phyloP scores from a whole-genome alignment of 2,113 vertebrate species.

The Pterophyllum scalare region DNA sequence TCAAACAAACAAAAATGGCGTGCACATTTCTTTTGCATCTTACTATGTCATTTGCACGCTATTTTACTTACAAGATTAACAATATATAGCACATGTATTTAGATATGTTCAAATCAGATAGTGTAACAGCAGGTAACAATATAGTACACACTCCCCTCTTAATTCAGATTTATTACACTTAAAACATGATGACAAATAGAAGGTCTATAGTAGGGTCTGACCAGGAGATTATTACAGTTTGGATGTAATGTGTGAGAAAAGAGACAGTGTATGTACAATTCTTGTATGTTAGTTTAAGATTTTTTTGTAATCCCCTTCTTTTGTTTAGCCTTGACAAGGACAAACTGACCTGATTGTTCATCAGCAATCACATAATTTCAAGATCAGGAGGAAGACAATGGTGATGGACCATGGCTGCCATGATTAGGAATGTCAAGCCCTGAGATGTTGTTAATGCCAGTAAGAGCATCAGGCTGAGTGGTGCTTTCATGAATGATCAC shows the following conservation, averaged over 20 bases:
- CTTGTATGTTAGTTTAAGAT: background rate
- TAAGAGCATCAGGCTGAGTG: slow-evolving; percentile 30
- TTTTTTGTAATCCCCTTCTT: background rate
- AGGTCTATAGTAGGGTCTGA: slow-evolving; percentile 56
- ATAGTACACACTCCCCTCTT: slow-evolving; percentile 54
- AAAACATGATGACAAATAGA: slow-evolving; percentile 53
- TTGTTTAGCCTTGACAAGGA: slow-evolving; percentile 22
- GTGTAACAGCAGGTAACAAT: slow-evolving; percentile 59
- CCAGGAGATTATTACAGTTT: slow-evolving; percentile 27
- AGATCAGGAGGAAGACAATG: slow-evolving; percentile 42
- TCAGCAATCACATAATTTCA: slow-evolving; percentile 25
- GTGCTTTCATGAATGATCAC: slow-evolving; percentile 11
- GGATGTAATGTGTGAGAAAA: slow-evolving; percentile 23
- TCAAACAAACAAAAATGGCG: slow-evolving; percentile 65
- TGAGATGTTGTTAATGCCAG: slow-evolving; percentile 71
- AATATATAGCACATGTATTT: slow-evolving; percentile 75
- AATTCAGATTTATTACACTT: slow-evolving; percentile 25
- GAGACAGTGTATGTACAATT: slow-evolving; percentile 22
- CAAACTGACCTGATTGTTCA: slow-evolving; percentile 42
- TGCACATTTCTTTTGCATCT: slow-evolving; percentile 48
- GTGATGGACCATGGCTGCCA: slow-evolving; percentile 1
- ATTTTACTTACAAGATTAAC: slow-evolving; percentile 76
- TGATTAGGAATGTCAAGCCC: slow-evolving; percentile 65
- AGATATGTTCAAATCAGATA: slow-evolving; percentile 72
- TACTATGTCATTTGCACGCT: slow-evolving; percentile 53